These are phyloP conservation scores for Murina feae DNA, from an alignment of 2,113 vertebrate genomes.

Conservation along the genomic window DNA sequence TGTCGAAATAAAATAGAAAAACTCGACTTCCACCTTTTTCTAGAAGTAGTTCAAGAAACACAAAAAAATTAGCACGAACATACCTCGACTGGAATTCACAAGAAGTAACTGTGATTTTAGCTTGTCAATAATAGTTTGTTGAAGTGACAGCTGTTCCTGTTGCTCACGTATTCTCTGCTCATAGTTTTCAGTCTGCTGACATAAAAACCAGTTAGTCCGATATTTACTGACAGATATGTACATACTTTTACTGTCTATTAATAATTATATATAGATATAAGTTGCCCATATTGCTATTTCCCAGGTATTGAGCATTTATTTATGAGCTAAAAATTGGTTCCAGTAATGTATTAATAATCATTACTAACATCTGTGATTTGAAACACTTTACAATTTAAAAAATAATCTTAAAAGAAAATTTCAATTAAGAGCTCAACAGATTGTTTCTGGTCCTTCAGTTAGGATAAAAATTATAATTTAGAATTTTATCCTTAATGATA, in stretches of 20 bases:
- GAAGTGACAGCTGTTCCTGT: slow-evolving; percentile 90
- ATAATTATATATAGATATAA: slow-evolving; percentile 14
- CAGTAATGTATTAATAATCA: not conserved
- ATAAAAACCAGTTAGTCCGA: slow-evolving; percentile 77
- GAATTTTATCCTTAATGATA: slow-evolving; percentile 26
- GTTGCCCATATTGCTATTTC: not conserved
- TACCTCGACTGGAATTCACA: slow-evolving; percentile 81
- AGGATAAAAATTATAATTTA: slow-evolving; percentile 18
- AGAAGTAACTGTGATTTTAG: slow-evolving; percentile 83
- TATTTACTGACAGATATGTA: slow-evolving; percentile 40
- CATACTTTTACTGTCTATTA: slow-evolving; percentile 35
- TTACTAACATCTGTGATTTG: slow-evolving; percentile 16
- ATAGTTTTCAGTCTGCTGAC: slow-evolving; percentile 92
- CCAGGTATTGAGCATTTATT: slow-evolving; percentile 8
- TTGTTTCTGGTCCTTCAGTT: not conserved
- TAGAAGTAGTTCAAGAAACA: slow-evolving; percentile 56
- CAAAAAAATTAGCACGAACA: slow-evolving; percentile 64
- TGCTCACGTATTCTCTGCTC: slow-evolving; percentile 89
- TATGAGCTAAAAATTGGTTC: not conserved
- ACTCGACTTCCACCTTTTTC: not conserved
- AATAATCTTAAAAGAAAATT: slow-evolving; percentile 20
- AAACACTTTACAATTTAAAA: not conserved
- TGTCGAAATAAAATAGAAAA: slow-evolving; percentile 19
- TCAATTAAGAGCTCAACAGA: not conserved
- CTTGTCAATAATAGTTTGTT: slow-evolving; percentile 87